These are phyloP conservation scores for Polydrusus pterygomalis DNA, from an alignment of 2,888 invertebrate species.

Conservation along the genomic window DNA sequence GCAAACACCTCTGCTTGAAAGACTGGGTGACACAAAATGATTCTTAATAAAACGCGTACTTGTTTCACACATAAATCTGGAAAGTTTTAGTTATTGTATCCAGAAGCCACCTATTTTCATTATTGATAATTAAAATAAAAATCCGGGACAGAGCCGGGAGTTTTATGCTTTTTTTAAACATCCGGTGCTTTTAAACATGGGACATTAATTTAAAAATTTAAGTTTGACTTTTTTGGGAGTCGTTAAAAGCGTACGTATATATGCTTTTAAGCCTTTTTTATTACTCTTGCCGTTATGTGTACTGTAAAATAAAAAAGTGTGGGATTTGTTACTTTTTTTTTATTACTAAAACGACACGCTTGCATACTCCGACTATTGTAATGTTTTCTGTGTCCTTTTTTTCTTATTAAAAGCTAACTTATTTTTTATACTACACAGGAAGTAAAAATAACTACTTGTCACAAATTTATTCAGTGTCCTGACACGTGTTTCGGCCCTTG, in stretches of 20 bases:
- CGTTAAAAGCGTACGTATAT: conserved; percentile 4
- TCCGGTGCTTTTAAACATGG: conserved; percentile 8
- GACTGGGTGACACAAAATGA: too few species aligned
- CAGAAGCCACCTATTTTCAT: background rate
- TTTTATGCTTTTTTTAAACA: background rate
- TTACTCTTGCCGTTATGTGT: background rate
- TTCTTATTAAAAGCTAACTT: too few species aligned
- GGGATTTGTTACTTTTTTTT: background rate
- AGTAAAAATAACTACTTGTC: too few species aligned
- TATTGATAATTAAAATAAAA: background rate
- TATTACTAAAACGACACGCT: background rate
- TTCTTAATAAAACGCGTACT: too few species aligned
- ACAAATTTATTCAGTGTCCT: too few species aligned
- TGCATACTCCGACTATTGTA: background rate
- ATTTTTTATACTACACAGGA: too few species aligned
- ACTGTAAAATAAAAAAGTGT: background rate
- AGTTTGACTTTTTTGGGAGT: conserved; percentile 3
- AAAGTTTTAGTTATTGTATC: too few species aligned
- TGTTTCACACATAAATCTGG: too few species aligned
- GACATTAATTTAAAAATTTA: background rate
- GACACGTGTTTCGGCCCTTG: too few species aligned
- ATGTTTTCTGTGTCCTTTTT: too few species aligned
- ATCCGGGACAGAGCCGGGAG: background rate
- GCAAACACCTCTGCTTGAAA: too few species aligned
- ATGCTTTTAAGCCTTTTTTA: conserved; percentile 21